A percentile compares a stretch with the other conserved stretches of the same genome.
Evolutionary conservation across 2,888 invertebrate species (phyloP).

Genomic region (Sturmia bella): DNA sequence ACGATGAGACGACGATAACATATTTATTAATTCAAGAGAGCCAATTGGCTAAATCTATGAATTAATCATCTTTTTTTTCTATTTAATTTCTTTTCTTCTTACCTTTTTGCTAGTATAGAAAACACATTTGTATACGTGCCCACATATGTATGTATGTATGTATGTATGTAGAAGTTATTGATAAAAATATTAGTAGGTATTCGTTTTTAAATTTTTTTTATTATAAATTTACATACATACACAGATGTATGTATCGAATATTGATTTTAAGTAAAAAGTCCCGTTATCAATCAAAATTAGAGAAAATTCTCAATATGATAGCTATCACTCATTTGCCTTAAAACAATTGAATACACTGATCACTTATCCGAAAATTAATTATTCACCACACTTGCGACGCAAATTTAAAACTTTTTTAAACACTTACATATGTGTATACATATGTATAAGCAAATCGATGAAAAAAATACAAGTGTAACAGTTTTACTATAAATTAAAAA

Average conservation of each 20-base stretch:
- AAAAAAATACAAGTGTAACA: not conserved
- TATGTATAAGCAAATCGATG: not conserved
- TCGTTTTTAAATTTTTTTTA: no score
- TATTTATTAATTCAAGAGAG: no score
- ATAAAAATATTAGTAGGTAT: no score
- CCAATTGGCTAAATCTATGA: no score
- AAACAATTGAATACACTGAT: conserved; percentile 5
- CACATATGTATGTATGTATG: not conserved
- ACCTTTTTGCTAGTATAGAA: no score
- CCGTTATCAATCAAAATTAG: conserved; percentile 9
- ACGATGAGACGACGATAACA: no score
- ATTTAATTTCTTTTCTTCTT: no score
- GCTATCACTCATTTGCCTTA: not conserved
- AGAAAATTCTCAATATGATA: no score
- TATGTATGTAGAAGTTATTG: not conserved
- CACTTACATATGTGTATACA: not conserved
- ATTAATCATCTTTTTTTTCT: no score
- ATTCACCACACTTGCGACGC: not conserved
- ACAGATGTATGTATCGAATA: no score
- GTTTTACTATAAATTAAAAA: not conserved
- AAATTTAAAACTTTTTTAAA: conserved; percentile 17
- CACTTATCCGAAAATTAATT: not conserved
- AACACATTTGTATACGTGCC: no score
- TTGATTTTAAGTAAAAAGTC: conserved; percentile 12
- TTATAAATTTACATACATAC: no score